Percentiles rank a stretch among this genome's conserved stretches.
Conservation (phyloP, 2,113 vertebrate species). For the Albula goreensis region DNA sequence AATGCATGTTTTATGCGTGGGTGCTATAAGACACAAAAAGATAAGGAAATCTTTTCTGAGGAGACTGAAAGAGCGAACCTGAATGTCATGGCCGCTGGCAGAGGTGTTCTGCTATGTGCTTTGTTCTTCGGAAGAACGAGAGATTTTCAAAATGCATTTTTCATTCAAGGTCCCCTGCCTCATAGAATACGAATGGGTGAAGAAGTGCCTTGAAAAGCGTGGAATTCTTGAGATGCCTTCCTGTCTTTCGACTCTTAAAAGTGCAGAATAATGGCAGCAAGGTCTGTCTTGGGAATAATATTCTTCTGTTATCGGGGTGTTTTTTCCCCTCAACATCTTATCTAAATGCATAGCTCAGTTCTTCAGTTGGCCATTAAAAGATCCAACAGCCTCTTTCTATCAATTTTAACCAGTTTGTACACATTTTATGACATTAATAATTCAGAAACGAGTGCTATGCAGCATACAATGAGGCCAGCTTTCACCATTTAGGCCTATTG, state of each 20-base stretch:
- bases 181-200: constrained; percentile 2
- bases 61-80: not conserved
- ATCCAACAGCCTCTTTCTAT: too few species aligned
- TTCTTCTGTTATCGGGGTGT: not conserved
- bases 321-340: not conserved
- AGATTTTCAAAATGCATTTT: not conserved
- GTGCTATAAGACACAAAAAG: not conserved
- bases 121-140: not conserved
- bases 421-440: not conserved
- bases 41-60: not conserved
- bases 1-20: not conserved
- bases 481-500: not conserved
- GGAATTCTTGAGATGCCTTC: not conserved
- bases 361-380: too few species aligned
- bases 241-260: not conserved
- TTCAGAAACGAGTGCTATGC: not conserved
- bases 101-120: not conserved
- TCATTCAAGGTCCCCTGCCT: constrained; percentile 19
- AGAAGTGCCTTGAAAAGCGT: not conserved
- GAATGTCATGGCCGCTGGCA: not conserved
- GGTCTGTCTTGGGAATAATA: not conserved
- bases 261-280: not conserved
- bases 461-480: too few species aligned
- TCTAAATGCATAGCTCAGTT: too few species aligned
- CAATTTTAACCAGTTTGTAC: not conserved